Base-by-base conservation (phyloP, 1,140 invertebrate genomes). In the Drosophila asahinai region DNA sequence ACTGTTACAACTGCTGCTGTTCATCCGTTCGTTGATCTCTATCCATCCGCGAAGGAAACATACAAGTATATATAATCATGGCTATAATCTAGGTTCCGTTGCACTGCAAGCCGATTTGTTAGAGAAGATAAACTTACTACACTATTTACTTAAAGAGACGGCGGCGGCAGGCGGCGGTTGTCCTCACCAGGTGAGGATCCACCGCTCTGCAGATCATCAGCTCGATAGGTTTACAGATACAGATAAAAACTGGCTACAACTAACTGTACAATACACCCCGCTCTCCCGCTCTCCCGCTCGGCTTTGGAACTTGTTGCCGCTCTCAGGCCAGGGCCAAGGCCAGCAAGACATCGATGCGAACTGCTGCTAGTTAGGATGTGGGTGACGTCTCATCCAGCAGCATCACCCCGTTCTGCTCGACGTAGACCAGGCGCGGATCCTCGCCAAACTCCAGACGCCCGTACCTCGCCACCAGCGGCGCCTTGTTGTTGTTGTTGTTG, bases 401-500 rank as follows among this genome's bases (percentile, higher is more conserved):
- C 68, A 86, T 51, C 38, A 86, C 82, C 47, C 79, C 79, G 43
- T 86, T 90, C 30, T 80, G 77, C 27, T 90, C 86, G 17, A 90
- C 86, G 72, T 92, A 92, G 7, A 92, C 90, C 38, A 90, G 63
- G n/a, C 80, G 80, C 5, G 90, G 90, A 90, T 92, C 86, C 55
- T 92, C 90, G 2, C 90, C 90, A 47, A 90, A 83, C 36, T 91
- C 90, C 15, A 91, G 43, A 0, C 90, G 82, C 0, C 90, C 90
- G 42, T 91, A 91, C 4, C 90, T 83, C 8, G 90, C 90, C 33
- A 91, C 68, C 36, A 91, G 49, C 7, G 90, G 80, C 8, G 90
- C 67, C 51, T 90, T 90, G 43, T 65, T 91, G 64, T 51, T 86
- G 45, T 43, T 80, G 64, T 22, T 22, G 22, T 22, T 22, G 22